These are phyloP conservation scores for Gryon sp. DNA, from an alignment of 1,140 invertebrate species.

Conservation along the genomic window DNA sequence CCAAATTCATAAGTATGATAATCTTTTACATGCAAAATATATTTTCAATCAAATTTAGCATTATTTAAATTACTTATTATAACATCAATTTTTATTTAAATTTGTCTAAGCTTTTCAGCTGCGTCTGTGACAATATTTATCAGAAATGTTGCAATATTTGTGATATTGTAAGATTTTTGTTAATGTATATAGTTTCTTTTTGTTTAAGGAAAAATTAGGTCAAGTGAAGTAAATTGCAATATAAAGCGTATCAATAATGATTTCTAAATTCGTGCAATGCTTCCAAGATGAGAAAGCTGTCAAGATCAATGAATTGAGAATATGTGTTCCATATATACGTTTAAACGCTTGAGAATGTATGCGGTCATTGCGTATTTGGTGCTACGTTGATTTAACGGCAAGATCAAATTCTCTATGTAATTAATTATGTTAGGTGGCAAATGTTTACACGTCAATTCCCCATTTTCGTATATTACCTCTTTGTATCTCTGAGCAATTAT, in stretches of 20 bases:
- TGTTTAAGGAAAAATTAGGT: slow-evolving; percentile 48
- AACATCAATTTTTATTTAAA: no score
- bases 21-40: no score
- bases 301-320: slow-evolving; percentile 56
- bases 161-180: no score
- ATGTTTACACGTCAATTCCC: background rate
- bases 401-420: slow-evolving; percentile 10
- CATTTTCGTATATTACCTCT: background rate
- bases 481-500: no score
- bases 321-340: slow-evolving; percentile 6
- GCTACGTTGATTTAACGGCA: slow-evolving; percentile 20
- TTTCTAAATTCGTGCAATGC: slow-evolving; percentile 57
- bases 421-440: slow-evolving; percentile 20
- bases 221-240: slow-evolving; percentile 52
- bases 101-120: no score
- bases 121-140: no score
- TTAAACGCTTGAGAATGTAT: background rate
- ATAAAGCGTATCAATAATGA: slow-evolving; percentile 49
- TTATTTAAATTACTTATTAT: no score
- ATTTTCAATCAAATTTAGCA: no score
- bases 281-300: slow-evolving; percentile 57
- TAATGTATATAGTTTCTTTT: no score
- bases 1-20: no score
- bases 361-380: slow-evolving; percentile 36
- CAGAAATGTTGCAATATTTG: no score